Evolutionary conservation across 1,140 invertebrate species (phyloP).

Genomic region (Danaus plexippus): DNA sequence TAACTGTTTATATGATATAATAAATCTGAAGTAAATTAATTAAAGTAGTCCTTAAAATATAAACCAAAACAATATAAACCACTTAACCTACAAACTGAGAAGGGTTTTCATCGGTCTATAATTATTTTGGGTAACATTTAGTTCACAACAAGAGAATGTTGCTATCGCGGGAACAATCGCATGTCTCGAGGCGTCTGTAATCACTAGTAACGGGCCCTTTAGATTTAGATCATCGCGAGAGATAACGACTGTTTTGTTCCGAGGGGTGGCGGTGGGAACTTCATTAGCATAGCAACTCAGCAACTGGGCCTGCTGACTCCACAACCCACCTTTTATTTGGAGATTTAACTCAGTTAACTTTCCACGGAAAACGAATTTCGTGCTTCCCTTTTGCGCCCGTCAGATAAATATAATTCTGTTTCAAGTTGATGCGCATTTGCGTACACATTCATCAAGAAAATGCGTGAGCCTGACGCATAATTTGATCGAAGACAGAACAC

Average conservation of each 20-base stretch:
- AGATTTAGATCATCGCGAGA: constrained; percentile 49
- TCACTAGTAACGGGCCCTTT: constrained; percentile 40
- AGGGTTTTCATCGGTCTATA: not conserved
- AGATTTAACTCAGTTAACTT: constrained; percentile 66
- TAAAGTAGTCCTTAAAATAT: too few species aligned
- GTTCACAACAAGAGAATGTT: constrained; percentile 27
- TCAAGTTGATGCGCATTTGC: constrained; percentile 34
- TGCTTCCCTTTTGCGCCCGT: constrained; percentile 34
- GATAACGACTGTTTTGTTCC: constrained; percentile 52
- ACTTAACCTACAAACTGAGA: too few species aligned
- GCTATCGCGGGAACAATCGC: constrained; percentile 43
- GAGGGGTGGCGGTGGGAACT: constrained; percentile 29
- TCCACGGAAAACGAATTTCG: constrained; percentile 52
- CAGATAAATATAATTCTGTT: constrained; percentile 38
- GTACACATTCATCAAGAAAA: constrained; percentile 44
- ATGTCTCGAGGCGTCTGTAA: constrained; percentile 50
- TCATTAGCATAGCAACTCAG: constrained; percentile 55
- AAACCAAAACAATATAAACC: too few species aligned
- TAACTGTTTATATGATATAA: too few species aligned
- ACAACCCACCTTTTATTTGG: constrained; percentile 61
- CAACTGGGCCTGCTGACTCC: constrained; percentile 46
- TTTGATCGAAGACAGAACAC: constrained; percentile 57
- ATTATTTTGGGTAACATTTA: constrained; percentile 24
- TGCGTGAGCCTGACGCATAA: constrained; percentile 46
- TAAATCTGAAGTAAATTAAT: too few species aligned